These are phyloP conservation scores for Xanthorhoe spadicearia DNA, from an alignment of 2,888 invertebrate species.

Conservation along the genomic window DNA sequence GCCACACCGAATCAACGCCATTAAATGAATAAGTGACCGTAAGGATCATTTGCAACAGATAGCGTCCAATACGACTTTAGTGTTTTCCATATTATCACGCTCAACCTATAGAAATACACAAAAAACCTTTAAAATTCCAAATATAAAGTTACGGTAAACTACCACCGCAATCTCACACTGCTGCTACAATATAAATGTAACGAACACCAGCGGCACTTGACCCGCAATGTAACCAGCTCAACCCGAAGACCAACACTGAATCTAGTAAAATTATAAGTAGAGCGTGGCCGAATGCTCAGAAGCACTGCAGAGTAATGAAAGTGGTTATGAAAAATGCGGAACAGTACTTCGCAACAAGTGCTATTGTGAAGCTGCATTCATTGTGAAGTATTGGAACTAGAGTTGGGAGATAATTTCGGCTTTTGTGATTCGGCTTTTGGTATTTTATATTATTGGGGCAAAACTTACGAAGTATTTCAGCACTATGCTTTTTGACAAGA, in stretches of 20 bases:
- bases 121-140: neutral
- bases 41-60: too few species aligned
- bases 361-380: slow-evolving; percentile 33
- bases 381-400: slow-evolving; percentile 18
- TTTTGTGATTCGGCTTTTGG: neutral
- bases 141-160: neutral
- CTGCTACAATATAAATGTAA: neutral
- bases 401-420: slow-evolving; percentile 16
- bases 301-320: slow-evolving; percentile 38
- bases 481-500: too few species aligned
- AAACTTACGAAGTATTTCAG: too few species aligned
- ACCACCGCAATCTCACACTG: neutral
- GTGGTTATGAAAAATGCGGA: slow-evolving; percentile 43
- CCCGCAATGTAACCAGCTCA: neutral
- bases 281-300: slow-evolving; percentile 8
- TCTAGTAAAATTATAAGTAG: slow-evolving; percentile 10
- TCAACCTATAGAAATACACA: too few species aligned
- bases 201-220: neutral
- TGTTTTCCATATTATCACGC: too few species aligned
- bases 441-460: too few species aligned
- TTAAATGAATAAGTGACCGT: too few species aligned
- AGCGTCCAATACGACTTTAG: too few species aligned
- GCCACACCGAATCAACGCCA: too few species aligned
- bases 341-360: slow-evolving; percentile 44
- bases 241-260: slow-evolving; percentile 7